phyloP scores from a whole-genome alignment of 1,140 invertebrate genomes.

The Calephelis virginiensis region DNA sequence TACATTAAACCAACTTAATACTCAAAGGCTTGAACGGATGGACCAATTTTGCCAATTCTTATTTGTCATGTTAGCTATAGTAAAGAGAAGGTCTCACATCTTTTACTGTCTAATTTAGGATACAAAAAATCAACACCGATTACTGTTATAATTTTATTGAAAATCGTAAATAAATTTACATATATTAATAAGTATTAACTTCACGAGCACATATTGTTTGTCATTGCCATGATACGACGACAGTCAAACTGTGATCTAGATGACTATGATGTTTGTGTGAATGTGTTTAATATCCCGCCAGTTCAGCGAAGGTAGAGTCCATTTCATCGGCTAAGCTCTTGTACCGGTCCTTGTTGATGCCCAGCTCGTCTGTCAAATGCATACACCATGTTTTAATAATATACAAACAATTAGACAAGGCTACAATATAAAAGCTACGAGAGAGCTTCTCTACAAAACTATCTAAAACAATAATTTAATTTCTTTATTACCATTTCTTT shows the following conservation, averaged over 20 bases:
- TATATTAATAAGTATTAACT: slow-evolving; percentile 76
- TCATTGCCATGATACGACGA: slow-evolving; percentile 41
- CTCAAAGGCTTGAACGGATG: no score
- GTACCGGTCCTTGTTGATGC: slow-evolving; percentile 99
- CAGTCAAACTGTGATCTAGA: slow-evolving; percentile 39
- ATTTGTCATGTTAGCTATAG: no score
- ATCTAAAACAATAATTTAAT: background rate
- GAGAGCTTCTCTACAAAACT: background rate
- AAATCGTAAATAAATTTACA: slow-evolving; percentile 79
- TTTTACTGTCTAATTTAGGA: background rate
- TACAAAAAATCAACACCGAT: slow-evolving; percentile 29
- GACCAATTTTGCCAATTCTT: no score
- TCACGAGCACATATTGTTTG: slow-evolving; percentile 55
- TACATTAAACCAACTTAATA: no score
- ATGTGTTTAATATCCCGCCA: slow-evolving; percentile 88
- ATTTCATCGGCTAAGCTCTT: slow-evolving; percentile 97
- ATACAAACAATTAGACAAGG: background rate
- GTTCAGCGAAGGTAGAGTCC: slow-evolving; percentile 98
- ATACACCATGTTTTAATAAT: background rate
- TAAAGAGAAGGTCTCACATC: no score
- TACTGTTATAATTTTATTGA: slow-evolving; percentile 77
- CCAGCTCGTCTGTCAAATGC: slow-evolving; percentile 91
- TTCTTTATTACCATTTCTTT: no score
- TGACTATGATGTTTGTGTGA: slow-evolving; percentile 45
- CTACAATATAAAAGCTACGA: background rate